phyloP scores from a whole-genome alignment of 2,113 vertebrate genomes.

The Setophaga petechia region DNA sequence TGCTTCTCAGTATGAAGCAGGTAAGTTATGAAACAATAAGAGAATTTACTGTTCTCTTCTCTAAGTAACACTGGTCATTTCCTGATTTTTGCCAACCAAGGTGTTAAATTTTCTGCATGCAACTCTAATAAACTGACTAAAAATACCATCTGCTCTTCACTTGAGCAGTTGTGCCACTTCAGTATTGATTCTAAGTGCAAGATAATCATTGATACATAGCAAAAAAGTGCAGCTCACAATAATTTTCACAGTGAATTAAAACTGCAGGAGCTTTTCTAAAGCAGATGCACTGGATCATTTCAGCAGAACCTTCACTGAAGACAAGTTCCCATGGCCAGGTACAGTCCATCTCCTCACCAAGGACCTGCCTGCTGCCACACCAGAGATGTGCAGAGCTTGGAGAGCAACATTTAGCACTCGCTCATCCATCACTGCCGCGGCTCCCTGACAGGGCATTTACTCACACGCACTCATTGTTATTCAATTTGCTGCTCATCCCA shows the following conservation, averaged over 20 bases:
- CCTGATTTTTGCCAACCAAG: not conserved
- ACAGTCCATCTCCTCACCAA: conserved; percentile 36
- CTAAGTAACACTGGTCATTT: not conserved
- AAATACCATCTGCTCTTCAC: not conserved
- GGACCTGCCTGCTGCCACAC: conserved; percentile 69
- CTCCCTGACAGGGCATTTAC: conserved; percentile 86
- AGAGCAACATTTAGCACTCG: conserved; percentile 69
- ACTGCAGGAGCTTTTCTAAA: not conserved
- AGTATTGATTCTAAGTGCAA: not conserved
- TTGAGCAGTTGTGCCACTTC: not conserved
- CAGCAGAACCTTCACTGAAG: not conserved
- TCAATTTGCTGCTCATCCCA: conserved; percentile 80
- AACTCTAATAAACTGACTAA: not conserved
- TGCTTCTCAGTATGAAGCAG: not conserved
- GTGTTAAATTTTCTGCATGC: not conserved
- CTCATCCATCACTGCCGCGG: conserved; percentile 89
- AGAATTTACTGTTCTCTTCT: not conserved
- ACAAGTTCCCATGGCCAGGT: not conserved
- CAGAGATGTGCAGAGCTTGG: conserved; percentile 36
- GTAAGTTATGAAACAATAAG: not conserved
- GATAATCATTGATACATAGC: not conserved
- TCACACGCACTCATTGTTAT: conserved; percentile 87
- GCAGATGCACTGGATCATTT: conserved; percentile 2
- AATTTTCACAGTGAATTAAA: not conserved
- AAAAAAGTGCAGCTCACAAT: not conserved